Evolutionary conservation across 2,113 vertebrate genomes (phyloP).

Genomic region (Colistium nudipinnis): DNA sequence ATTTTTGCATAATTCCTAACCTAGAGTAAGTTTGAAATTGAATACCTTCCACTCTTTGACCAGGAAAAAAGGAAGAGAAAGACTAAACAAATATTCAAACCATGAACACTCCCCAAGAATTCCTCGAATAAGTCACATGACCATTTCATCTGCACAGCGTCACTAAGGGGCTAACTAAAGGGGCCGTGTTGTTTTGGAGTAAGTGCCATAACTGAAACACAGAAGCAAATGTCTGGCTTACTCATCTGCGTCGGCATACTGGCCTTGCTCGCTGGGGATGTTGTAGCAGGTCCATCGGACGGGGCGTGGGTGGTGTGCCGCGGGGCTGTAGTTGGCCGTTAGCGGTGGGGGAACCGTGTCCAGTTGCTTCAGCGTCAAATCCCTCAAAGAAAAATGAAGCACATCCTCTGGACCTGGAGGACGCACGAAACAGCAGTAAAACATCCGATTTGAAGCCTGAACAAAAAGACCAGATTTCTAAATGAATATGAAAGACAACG

Average conservation of each 20-base stretch:
- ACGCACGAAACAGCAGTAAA: not conserved
- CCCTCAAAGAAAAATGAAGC: constrained; percentile 22
- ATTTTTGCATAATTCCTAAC: not conserved
- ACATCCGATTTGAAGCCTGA: not conserved
- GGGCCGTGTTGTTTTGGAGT: not conserved
- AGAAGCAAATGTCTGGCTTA: constrained; percentile 20
- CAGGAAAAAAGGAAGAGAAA: not conserved
- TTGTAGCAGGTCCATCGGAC: constrained; percentile 44
- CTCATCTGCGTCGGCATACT: constrained; percentile 76
- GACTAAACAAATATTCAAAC: constrained; percentile 13
- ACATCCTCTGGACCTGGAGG: constrained; percentile 73
- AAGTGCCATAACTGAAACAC: not conserved
- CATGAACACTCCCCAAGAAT: not conserved
- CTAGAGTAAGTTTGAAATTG: not conserved
- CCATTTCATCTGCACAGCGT: not conserved
- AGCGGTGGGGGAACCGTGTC: not conserved
- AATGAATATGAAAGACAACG: not conserved
- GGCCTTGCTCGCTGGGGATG: constrained; percentile 44
- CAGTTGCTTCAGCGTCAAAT: constrained; percentile 27
- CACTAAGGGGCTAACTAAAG: not conserved
- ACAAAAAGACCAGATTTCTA: not conserved
- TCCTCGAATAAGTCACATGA: not conserved
- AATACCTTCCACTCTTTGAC: not conserved
- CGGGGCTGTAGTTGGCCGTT: constrained; percentile 62
- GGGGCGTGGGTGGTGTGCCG: constrained; percentile 60